Conservation (phyloP, 2,797 vertebrate genomes). For the Syngnathus acus region DNA sequence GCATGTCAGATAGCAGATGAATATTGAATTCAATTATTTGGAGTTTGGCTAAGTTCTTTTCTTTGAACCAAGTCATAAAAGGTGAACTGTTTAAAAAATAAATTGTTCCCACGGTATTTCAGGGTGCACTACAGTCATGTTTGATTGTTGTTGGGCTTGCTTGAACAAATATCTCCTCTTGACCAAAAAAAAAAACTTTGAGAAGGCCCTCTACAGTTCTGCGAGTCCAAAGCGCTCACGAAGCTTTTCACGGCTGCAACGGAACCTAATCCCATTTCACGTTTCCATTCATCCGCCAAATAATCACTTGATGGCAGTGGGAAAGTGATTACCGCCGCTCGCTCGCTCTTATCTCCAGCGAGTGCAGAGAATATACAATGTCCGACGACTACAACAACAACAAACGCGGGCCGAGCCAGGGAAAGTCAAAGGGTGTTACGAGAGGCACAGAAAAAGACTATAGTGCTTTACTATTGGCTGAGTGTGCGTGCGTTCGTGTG, state of each 20-base stretch:
- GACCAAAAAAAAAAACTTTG: neutral
- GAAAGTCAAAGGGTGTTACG: slow-evolving; percentile 21
- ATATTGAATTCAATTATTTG: too few species aligned
- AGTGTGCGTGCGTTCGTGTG: slow-evolving; percentile 13
- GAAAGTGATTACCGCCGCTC: slow-evolving; percentile 67
- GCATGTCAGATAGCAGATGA: too few species aligned
- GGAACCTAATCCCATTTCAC: slow-evolving; percentile 68
- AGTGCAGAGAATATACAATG: slow-evolving; percentile 48
- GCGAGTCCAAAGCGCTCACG: neutral
- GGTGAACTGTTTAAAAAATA: neutral
- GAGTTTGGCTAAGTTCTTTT: neutral
- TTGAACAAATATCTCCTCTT: slow-evolving; percentile 1
- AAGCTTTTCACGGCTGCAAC: slow-evolving; percentile 35
- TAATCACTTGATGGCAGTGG: slow-evolving; percentile 68
- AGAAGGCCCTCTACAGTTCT: neutral
- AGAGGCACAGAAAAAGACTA: slow-evolving; percentile 14
- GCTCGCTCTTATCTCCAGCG: slow-evolving; percentile 61
- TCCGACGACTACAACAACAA: slow-evolving; percentile 54
- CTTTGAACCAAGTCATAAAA: neutral
- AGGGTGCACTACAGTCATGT: neutral
- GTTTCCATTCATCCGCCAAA: slow-evolving; percentile 51
- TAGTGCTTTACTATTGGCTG: slow-evolving; percentile 28
- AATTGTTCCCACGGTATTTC: neutral
- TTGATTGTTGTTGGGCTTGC: neutral
- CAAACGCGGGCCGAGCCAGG: slow-evolving; percentile 38